Evolutionary conservation across 2,888 invertebrate genomes (phyloP).

Genomic region (Molanna angustata): DNA sequence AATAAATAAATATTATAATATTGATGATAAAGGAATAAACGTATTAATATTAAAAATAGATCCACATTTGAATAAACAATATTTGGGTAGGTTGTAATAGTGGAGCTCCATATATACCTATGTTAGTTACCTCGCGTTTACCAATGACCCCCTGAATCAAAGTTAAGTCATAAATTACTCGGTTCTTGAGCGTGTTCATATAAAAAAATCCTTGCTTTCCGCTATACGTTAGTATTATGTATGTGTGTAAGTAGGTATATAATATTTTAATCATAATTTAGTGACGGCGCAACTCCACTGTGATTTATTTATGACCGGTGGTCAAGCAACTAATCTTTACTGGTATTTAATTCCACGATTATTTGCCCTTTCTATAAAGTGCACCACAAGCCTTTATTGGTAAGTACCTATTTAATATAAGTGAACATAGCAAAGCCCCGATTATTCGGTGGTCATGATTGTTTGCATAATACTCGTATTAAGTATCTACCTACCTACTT

Average conservation of each 20-base stretch:
- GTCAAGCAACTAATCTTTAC: conserved; percentile 50
- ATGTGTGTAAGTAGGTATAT: conserved; percentile 23
- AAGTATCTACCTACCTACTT: no score
- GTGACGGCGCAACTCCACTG: conserved; percentile 40
- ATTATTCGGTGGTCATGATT: no score
- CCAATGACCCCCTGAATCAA: conserved; percentile 6
- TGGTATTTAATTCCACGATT: conserved; percentile 54
- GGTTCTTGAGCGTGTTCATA: background rate
- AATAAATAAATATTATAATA: no score
- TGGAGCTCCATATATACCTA: background rate
- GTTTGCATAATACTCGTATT: no score
- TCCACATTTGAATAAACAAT: no score
- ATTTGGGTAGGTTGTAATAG: background rate
- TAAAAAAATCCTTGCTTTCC: background rate
- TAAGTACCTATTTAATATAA: background rate
- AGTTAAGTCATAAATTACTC: conserved; percentile 15
- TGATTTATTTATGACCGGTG: conserved; percentile 54
- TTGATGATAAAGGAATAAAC: no score
- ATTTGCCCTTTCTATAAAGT: conserved; percentile 43
- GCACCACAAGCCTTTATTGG: background rate
- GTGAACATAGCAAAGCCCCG: no score
- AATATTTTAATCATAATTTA: conserved; percentile 26
- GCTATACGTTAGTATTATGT: no score
- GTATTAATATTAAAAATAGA: no score
- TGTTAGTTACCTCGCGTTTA: background rate